Base-by-base conservation (phyloP, 2,113 vertebrate genomes). In the Alethe diademata region DNA sequence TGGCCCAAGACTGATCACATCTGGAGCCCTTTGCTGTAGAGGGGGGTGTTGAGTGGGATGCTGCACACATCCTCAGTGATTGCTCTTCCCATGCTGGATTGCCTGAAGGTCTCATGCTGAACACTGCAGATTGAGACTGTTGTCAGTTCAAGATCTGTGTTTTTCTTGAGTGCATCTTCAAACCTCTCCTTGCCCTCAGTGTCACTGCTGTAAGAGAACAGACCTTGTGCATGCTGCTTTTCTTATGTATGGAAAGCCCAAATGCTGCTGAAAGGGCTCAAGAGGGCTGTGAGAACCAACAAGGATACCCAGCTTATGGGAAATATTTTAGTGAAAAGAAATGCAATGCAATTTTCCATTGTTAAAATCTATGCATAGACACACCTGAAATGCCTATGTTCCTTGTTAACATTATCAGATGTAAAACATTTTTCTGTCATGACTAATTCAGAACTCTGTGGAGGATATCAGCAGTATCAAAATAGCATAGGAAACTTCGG, bases 341-440 rank as follows among this genome's bases (percentile, higher is more conserved):
- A 47, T 50, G 43, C 9, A 71, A 58, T 40, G 22, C 9, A n/a
- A 70, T 81, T 92, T 79, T 45, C 89, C n/a, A 35, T 9, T 85
- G 18, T 65, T 76, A 72, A 64, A 74, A 75, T 58, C 88, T 35
- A 35, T 35, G 35, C 35, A 54, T 15, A 85, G 51, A 88, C 78
- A 78, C 36, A 83, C 31, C 48, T 82, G 54, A 85, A 88, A 5
- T 19, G 33, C 61, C 51, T 62, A 25, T 25, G 28, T 15, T 93
- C 56, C 58, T 62, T 47, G 58, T 54, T 64, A 51, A 3, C 35
- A 45, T 60, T 53, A 78, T 60, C 84, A 90, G 90, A 93, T 89
- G 60, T 70, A 85, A 95, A 97, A 95, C 47, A 82, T 79, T 92
- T 91, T 95, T 93, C 95, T 95, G 80, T 76, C 94, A 79, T 96